Conservation (phyloP, 2,797 vertebrate genomes). For the Hirundo rustica region DNA sequence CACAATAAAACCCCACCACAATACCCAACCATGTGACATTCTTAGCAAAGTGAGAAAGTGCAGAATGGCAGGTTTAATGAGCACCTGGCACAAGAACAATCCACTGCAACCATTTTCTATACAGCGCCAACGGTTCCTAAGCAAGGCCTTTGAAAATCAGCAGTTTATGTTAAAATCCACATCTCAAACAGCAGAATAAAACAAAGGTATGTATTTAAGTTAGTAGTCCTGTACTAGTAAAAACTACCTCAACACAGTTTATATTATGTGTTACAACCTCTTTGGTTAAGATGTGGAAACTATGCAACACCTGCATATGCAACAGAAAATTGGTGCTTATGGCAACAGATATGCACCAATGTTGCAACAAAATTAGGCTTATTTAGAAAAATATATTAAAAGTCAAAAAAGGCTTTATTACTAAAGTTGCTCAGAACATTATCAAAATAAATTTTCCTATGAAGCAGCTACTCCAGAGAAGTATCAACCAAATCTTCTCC, state of each 20-base stretch:
- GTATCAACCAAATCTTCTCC: neutral
- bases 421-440: neutral
- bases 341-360: neutral
- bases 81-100: neutral
- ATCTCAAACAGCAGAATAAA: neutral
- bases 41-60: neutral
- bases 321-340: neutral
- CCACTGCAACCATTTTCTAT: neutral
- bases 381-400: neutral
- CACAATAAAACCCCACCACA: fast-evolving
- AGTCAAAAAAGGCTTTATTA: neutral
- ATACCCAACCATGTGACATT: neutral
- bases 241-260: neutral
- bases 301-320: neutral
- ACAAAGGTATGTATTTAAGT: neutral
- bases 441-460: neutral
- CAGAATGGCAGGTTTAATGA: neutral
- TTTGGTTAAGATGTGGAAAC: neutral
- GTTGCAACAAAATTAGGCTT: neutral
- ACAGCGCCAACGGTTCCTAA: neutral
- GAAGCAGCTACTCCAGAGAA: neutral
- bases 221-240: neutral
- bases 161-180: neutral
- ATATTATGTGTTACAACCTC: neutral
- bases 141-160: neutral